Conservation (phyloP, 2,113 vertebrate genomes). For the Crotophaga sulcirostris region DNA sequence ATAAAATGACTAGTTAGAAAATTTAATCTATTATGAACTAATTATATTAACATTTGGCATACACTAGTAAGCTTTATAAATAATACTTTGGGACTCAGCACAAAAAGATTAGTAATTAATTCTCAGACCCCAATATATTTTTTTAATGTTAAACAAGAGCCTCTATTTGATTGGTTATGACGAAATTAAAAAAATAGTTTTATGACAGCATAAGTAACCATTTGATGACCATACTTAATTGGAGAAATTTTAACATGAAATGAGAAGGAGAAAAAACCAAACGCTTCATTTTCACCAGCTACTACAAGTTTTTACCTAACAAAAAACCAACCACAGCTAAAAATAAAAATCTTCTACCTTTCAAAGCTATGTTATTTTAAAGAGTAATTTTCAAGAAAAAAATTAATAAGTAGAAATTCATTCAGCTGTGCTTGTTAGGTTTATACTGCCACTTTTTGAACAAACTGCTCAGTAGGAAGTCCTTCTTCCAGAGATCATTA, state of each 20-base stretch:
- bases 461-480: constrained; percentile 13
- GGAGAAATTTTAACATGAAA: neutral
- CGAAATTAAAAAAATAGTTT: neutral
- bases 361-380: neutral
- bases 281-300: neutral
- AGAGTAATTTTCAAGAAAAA: constrained; percentile 9
- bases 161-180: neutral
- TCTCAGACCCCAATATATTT: neutral
- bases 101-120: neutral
- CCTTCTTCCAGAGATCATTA: constrained; percentile 32
- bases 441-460: neutral
- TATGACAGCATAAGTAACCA: neutral
- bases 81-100: neutral
- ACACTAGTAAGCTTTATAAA: neutral
- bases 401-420: neutral
- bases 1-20: neutral
- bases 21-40: neutral
- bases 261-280: neutral
- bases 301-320: neutral
- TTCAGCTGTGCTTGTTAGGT: neutral
- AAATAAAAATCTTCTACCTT: neutral
- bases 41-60: neutral
- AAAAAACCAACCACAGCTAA: neutral
- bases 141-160: neutral
- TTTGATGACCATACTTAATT: neutral